A percentile compares a stretch with the other conserved stretches of the same genome.
These are phyloP conservation scores for Dinomys branickii DNA, from an alignment of 2,113 vertebrate species.

Conservation along the genomic window DNA sequence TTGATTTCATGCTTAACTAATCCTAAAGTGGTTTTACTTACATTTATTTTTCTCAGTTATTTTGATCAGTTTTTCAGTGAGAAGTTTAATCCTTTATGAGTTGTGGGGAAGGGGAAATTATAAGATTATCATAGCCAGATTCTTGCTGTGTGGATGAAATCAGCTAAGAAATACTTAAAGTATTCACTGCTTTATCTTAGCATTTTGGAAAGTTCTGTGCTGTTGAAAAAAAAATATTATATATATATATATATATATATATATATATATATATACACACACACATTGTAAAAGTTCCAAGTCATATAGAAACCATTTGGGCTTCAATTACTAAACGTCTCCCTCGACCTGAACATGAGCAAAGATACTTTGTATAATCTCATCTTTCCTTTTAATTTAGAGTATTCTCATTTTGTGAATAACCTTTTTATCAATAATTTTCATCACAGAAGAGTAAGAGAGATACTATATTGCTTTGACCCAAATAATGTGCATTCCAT, in stretches of 20 bases:
- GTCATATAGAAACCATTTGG: slow-evolving; percentile 53
- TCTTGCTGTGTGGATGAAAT: neutral
- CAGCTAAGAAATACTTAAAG: neutral
- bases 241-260: no score
- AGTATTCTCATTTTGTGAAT: neutral
- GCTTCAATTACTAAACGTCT: slow-evolving; percentile 56
- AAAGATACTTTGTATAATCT: slow-evolving; percentile 7
- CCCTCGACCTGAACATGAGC: slow-evolving; percentile 34
- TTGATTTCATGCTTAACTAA: neutral
- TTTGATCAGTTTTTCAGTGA: neutral
- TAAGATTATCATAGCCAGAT: neutral
- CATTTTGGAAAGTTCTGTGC: neutral
- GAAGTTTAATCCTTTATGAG: neutral
- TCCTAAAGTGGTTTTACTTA: neutral
- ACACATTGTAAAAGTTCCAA: slow-evolving; percentile 61
- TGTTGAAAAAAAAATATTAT: no score
- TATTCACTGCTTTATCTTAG: neutral
- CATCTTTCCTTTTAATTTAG: slow-evolving; percentile 55
- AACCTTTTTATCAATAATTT: slow-evolving; percentile 51
- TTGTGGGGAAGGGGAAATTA: neutral
- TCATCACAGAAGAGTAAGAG: neutral
- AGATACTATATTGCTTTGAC: slow-evolving; percentile 55
- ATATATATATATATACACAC: no score
- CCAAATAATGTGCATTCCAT: neutral
- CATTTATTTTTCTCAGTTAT: neutral